Percentiles rank a stretch among this genome's conserved stretches.
These are phyloP conservation scores for Tinea semifulvella DNA, from an alignment of 2,888 invertebrate genomes.

Conservation along the genomic window DNA sequence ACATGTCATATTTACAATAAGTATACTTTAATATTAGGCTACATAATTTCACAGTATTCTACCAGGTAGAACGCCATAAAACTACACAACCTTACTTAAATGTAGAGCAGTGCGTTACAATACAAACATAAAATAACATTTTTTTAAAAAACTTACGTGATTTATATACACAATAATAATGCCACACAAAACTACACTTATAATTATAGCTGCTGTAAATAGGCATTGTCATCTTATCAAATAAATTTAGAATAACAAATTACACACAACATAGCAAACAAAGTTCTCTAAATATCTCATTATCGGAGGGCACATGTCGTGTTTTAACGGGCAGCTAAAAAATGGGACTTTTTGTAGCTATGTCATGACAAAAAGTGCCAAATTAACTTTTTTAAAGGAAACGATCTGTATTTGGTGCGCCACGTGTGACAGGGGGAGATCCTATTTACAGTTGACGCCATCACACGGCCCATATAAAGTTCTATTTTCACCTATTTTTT, in stretches of 20 bases:
- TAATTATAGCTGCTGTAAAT: too few relatives aligned
- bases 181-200: too few relatives aligned
- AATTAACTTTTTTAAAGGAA: constrained; percentile 67
- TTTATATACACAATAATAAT: too few relatives aligned
- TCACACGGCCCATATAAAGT: constrained; percentile 1
- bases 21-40: too few relatives aligned
- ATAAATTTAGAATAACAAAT: background rate
- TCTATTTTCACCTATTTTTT: background rate
- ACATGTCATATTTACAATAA: too few relatives aligned
- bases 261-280: background rate
- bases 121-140: too few relatives aligned
- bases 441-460: constrained; percentile 15
- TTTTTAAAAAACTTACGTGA: too few relatives aligned
- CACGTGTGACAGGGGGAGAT: constrained; percentile 45
- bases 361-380: constrained; percentile 50
- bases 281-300: constrained; percentile 37
- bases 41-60: too few relatives aligned
- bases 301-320: constrained; percentile 52
- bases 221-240: background rate
- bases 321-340: constrained; percentile 48
- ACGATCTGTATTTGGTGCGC: constrained; percentile 60
- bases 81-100: too few relatives aligned
- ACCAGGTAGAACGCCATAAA: too few relatives aligned
- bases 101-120: too few relatives aligned
- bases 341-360: constrained; percentile 49